These are phyloP conservation scores for Drosophila ambigua DNA, from an alignment of 1,140 invertebrate species.

Conservation along the genomic window DNA sequence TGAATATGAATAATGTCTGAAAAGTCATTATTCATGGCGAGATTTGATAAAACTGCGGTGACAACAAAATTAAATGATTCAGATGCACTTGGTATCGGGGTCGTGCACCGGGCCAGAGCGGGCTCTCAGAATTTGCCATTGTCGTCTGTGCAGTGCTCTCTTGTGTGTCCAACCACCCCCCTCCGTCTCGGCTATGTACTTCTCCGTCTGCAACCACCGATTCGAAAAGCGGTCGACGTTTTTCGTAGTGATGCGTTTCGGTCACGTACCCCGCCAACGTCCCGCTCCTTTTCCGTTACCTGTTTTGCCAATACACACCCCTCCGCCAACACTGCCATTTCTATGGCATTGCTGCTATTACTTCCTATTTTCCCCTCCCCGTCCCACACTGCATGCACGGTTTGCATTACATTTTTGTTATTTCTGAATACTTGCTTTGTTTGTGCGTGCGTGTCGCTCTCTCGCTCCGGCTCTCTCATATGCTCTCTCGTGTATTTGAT, in stretches of 20 bases:
- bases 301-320: conserved; percentile 44
- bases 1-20: conserved; percentile 31
- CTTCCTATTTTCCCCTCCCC: conserved; percentile 11
- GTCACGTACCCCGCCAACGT: conserved; percentile 18
- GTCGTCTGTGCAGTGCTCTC: conserved; percentile 1
- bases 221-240: conserved; percentile 28
- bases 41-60: conserved; percentile 45
- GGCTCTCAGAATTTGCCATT: not conserved
- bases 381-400: not conserved
- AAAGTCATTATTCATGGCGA: conserved; percentile 35
- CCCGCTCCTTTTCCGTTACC: conserved; percentile 26
- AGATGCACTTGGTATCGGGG: conserved; percentile 50
- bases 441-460: conserved; percentile 61
- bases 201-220: conserved; percentile 20
- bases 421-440: conserved; percentile 50
- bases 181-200: no score
- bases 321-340: no score
- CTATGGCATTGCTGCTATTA: not conserved
- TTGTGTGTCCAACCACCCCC: not conserved
- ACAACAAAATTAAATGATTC: conserved; percentile 50
- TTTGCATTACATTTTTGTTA: conserved; percentile 64
- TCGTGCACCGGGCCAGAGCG: not conserved
- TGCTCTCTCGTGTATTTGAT: conserved; percentile 21
- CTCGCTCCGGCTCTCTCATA: conserved; percentile 15
- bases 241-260: conserved; percentile 23